Base-by-base conservation (phyloP, 2,113 vertebrate genomes). In the Cryptotis parvus region DNA sequence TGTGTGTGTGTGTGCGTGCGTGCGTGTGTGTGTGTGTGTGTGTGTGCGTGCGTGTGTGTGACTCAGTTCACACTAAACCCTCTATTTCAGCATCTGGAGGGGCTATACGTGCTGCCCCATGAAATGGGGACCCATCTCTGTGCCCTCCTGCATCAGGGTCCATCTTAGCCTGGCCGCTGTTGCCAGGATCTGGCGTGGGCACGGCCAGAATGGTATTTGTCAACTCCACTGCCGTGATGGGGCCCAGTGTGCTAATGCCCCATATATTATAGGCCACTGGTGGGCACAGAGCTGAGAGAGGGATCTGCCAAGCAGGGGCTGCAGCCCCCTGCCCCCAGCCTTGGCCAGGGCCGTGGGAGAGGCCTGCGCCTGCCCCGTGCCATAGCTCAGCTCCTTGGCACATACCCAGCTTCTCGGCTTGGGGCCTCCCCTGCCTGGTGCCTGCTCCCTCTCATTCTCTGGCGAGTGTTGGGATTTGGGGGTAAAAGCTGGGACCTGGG, bases 281-380 rank as follows among this genome's bases (percentile, higher is more conserved):
- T 87, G 78, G 55, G 55, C 70, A 15, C 86, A 76, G 41, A 68
- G 37, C 80, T 81, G 43, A 89, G 79, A 94, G 61, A 94, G 80
- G 93, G 89, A 95, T 96, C 95, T 93, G 89, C 73, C 95, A 96
- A 94, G 93, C 4, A 0, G 45, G 93, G 79, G 68, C 68, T 68
- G 45, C 39, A 35, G 65, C 87, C 94, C 70, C 73, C 74, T n/a
- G n/a, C n/a, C n/a, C 74, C 91, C 35, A 27, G 55, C 61, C 86
- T 95, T 95, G 86, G 93, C 94, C 73, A 84, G 86, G 80, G 93
- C 89, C 73, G 35, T 95, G 94, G 90, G 92, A 95, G 90, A 95
- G 65, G 80, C 75, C 91, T 87, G 79, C 89, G 79, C 55, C 68
- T 90, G 85, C 80, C 39, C 11, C 18, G 0, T 78, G 87, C 81